Evolutionary conservation across 1,140 invertebrate species (phyloP).

Genomic region (Lepidurus couesii): DNA sequence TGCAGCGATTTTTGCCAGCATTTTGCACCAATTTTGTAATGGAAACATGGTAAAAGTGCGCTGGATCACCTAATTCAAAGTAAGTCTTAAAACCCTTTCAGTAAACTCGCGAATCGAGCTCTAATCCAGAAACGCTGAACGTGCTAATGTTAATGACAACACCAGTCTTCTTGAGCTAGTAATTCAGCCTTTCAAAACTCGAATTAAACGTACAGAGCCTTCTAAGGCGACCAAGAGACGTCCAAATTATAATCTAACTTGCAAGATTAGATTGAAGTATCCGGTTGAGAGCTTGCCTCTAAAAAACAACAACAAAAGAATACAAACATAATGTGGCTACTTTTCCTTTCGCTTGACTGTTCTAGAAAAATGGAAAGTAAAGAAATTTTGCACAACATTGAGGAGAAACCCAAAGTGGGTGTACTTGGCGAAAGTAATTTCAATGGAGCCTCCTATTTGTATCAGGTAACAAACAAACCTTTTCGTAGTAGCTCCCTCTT

Average conservation of each 20-base stretch:
- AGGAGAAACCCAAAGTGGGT: background rate
- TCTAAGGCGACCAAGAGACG: too few species aligned
- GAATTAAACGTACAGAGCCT: too few species aligned
- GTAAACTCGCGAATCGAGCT: background rate
- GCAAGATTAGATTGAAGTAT: too few species aligned
- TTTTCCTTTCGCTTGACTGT: background rate
- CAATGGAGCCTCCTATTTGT: background rate
- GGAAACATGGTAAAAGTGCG: slow-evolving; percentile 16
- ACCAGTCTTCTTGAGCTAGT: too few species aligned
- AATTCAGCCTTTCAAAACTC: too few species aligned
- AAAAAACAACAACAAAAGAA: slow-evolving; percentile 2
- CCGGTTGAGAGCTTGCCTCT: background rate
- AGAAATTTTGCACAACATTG: slow-evolving; percentile 10
- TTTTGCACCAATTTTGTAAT: slow-evolving; percentile 6
- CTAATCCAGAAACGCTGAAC: background rate
- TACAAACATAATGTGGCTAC: background rate
- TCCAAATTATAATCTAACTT: too few species aligned
- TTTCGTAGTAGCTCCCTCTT: background rate
- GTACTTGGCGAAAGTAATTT: background rate
- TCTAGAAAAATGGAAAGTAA: slow-evolving; percentile 8
- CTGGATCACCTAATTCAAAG: background rate
- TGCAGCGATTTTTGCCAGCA: slow-evolving; percentile 17
- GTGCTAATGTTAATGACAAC: background rate
- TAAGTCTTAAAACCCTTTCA: background rate
- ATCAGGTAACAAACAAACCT: background rate